Percentiles rank a stretch among this genome's conserved stretches.
Conservation (phyloP, 2,888 invertebrate species). For the Melinaea marsaeus region DNA sequence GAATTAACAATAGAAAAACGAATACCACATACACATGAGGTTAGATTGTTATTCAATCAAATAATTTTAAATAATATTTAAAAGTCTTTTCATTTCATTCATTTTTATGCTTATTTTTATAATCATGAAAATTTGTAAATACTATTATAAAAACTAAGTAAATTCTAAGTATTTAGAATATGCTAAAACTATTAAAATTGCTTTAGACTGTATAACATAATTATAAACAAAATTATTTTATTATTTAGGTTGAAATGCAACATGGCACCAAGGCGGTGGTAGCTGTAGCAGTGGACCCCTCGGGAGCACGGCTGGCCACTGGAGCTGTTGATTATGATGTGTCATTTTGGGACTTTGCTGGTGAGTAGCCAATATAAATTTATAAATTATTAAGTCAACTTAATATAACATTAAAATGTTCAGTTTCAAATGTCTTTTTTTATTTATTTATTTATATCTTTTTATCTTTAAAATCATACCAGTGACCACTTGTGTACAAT, state of each 20-base stretch:
- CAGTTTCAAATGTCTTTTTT: too few species aligned
- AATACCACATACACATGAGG: slow-evolving; percentile 87
- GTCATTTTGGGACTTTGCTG: slow-evolving; percentile 98
- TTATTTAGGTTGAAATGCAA: slow-evolving; percentile 80
- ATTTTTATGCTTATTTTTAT: too few species aligned
- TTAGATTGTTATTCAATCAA: slow-evolving; percentile 48
- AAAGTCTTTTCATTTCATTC: too few species aligned
- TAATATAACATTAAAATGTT: too few species aligned
- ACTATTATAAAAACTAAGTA: too few species aligned
- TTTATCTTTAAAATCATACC: too few species aligned
- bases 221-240: neutral
- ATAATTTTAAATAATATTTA: neutral
- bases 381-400: too few species aligned
- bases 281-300: slow-evolving; percentile 94
- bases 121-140: too few species aligned
- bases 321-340: slow-evolving; percentile 98
- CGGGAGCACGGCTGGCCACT: slow-evolving; percentile 92
- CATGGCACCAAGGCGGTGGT: slow-evolving; percentile 94
- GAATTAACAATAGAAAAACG: slow-evolving; percentile 71
- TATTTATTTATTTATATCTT: too few species aligned
- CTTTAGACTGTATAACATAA: slow-evolving; percentile 1
- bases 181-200: neutral
- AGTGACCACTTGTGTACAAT: too few species aligned
- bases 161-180: too few species aligned
- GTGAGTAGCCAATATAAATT: slow-evolving; percentile 34